Base-by-base conservation (phyloP, 1,140 invertebrate genomes). In the Diachasma alloeum region DNA sequence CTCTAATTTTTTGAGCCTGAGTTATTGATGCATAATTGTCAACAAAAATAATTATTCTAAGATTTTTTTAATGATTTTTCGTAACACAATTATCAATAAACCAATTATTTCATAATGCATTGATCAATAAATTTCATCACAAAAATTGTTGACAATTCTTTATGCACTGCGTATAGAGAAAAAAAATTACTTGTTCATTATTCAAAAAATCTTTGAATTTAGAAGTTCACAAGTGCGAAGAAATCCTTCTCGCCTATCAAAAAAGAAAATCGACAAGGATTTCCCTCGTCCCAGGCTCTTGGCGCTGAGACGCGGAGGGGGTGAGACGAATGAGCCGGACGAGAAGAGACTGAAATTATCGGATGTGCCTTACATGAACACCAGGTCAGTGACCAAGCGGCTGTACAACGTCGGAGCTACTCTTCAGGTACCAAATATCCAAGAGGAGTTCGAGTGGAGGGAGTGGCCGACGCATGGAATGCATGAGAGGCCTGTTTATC, bases 341-440 rank as follows among this genome's bases (percentile, higher is more conserved):
- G 59, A 48, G 11, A 86, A 83, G 73, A 76, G 78, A 42, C 70
- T 75, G 0, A 85, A 78, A 79, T 74, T 75, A 0, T 74, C 77
- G 0, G 77, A 80, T 0, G 80, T 79, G 53, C 82, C 83, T 5
- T 87, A 86, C 26, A 87, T 88, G 84, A 87, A 86, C 24, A 88
- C 87, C 1, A 82, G 87, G 76, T 88, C 86, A 9, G 82, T 87
- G 15, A 87, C 86, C 10, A 72, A 84, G 24, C 87, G 86, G 72
- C 79, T 87, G 77, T 85, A 82, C 56, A 88, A 83, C 11, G 81
- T 88, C 13, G 86, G 86, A 6, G 85, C 87, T 8, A 86, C 82
- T 59, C 84, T 86, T 77, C 83, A 88, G n/a, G 79, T 86, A 8
- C 86, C 86, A 0, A 83, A 75, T 17, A 24, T 77, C 11, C 53